Conservation (phyloP, 2,888 invertebrate genomes). For the Gisinianus flammeolus region DNA sequence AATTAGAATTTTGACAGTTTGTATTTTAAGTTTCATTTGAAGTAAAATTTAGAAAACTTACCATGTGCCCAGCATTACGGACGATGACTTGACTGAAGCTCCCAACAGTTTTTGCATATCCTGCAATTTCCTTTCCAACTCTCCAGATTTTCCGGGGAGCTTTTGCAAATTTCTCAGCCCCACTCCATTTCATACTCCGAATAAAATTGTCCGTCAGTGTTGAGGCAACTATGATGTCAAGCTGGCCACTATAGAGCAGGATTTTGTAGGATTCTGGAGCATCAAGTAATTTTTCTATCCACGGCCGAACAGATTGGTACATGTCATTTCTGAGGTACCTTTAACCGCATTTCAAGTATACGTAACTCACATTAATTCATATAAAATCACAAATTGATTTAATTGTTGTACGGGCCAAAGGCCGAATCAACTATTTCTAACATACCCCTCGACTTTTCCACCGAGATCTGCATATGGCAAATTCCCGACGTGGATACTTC, state of each 20-base stretch:
- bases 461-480: constrained; percentile 67
- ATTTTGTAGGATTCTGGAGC: constrained; percentile 68
- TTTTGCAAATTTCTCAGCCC: constrained; percentile 69
- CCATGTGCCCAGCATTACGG: constrained; percentile 72
- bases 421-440: no score
- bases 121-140: constrained; percentile 71
- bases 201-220: constrained; percentile 69
- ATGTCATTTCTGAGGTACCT: constrained; percentile 77
- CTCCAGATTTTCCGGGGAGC: constrained; percentile 74
- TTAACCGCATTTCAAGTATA: no score
- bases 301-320: constrained; percentile 76
- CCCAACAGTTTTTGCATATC: constrained; percentile 74
- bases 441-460: constrained; percentile 70
- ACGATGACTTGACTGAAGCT: constrained; percentile 76
- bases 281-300: constrained; percentile 72
- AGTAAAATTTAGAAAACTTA: no score
- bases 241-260: constrained; percentile 85
- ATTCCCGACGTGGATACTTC: constrained; percentile 84
- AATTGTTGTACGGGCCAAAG: no score
- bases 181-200: constrained; percentile 72
- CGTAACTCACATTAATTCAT: no score
- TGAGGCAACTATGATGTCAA: constrained; percentile 84
- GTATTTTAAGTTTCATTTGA: no score
- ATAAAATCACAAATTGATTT: no score
- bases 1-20: no score